phyloP scores from a whole-genome alignment of 2,888 invertebrate genomes.

The Archaeoteleia sp. region DNA sequence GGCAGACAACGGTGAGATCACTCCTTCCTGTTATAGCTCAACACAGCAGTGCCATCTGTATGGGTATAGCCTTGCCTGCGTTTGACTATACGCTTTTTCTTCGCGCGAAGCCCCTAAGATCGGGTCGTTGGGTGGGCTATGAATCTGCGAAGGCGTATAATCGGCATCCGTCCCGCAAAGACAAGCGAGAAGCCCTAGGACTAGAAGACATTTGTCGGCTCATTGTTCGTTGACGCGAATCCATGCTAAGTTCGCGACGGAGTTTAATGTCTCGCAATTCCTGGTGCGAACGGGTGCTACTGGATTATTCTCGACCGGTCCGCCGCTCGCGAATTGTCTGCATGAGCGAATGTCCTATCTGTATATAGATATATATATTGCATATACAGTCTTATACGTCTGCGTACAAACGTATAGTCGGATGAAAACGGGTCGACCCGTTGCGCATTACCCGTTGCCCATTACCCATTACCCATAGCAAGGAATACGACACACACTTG shows the following conservation, averaged over 20 bases:
- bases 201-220: conserved; percentile 71
- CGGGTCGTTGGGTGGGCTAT: conserved; percentile 44
- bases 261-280: conserved; percentile 74
- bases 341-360: conserved; percentile 26
- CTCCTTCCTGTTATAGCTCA: conserved; percentile 38
- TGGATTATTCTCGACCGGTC: conserved; percentile 47
- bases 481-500: conserved; percentile 43
- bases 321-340: conserved; percentile 43
- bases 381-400: neutral
- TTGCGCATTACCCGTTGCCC: conserved; percentile 53
- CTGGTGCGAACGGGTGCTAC: conserved; percentile 57
- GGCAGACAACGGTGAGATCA: conserved; percentile 36
- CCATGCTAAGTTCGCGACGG: conserved; percentile 63
- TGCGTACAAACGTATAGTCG: conserved; percentile 50
- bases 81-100: conserved; percentile 52
- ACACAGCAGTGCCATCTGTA: conserved; percentile 28
- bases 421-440: conserved; percentile 55
- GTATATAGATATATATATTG: conserved; percentile 6
- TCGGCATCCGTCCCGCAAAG: conserved; percentile 50
- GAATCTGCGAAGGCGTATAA: conserved; percentile 46
- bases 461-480: conserved; percentile 38
- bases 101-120: conserved; percentile 32
- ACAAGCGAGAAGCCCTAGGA: conserved; percentile 40
- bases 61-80: conserved; percentile 22
- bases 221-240: conserved; percentile 67